phyloP scores from a whole-genome alignment of 2,888 invertebrate genomes.

The Piscicola geometra region DNA sequence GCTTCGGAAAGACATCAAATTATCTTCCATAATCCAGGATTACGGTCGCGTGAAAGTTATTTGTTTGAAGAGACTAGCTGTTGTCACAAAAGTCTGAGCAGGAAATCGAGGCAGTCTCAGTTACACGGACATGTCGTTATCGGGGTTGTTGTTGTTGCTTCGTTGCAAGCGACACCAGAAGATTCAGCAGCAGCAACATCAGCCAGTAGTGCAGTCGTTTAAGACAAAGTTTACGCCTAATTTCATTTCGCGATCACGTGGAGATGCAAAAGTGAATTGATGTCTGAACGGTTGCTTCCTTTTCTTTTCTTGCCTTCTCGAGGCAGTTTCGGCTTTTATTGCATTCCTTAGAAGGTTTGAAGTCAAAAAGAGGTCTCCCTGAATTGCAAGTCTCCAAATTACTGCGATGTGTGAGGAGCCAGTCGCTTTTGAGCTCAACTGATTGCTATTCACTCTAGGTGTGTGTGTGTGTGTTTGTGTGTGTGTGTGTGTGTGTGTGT shows the following conservation, averaged over 20 bases:
- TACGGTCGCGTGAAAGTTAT: too few species aligned
- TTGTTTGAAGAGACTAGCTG: too few species aligned
- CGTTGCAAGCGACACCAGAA: too few species aligned
- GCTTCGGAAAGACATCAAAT: too few species aligned
- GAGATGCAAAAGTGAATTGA: conserved; percentile 6
- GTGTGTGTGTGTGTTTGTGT: conserved; percentile 31
- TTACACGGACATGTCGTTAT: too few species aligned
- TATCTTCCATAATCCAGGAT: too few species aligned
- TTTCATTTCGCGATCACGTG: neutral
- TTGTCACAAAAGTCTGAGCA: too few species aligned
- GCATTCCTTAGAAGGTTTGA: neutral
- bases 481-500: conserved; percentile 5
- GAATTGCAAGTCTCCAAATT: neutral
- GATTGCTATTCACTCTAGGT: neutral
- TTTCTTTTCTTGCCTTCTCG: neutral
- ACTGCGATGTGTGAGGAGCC: neutral
- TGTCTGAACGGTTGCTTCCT: neutral
- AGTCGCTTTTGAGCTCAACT: neutral
- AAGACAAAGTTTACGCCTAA: conserved; percentile 10
- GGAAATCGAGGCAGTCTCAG: too few species aligned
- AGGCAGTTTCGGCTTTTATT: neutral
- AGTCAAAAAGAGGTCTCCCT: neutral
- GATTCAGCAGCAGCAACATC: too few species aligned
- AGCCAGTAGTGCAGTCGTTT: neutral
- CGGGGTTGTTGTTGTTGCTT: too few species aligned